Base-by-base conservation (phyloP, 1,140 invertebrate genomes). In the Pinna nobilis region DNA sequence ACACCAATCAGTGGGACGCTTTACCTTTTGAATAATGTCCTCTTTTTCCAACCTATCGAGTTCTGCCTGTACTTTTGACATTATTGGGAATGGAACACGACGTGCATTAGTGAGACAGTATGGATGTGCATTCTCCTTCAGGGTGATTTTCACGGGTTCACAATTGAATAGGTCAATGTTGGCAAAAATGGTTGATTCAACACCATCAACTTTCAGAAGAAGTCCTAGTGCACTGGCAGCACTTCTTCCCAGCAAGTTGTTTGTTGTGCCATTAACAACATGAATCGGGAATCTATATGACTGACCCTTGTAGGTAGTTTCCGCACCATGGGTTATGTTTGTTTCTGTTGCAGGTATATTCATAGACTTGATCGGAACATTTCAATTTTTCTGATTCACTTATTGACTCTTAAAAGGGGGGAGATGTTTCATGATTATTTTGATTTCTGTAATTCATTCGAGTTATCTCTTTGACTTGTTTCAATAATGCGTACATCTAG, bases 31-130 rank as follows among this genome's bases (percentile, higher is more conserved):
- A 37, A 81, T 82, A 18, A 84, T 60, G 7, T 63, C 73, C 25
- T 63, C 28, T 37, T 76, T 76, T 41, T 75, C 74, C 70, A 86
- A 77, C 37, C 50, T 50, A 0, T 39, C 67, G 5, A 66, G 61
- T 32, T 79, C 79, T 1, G 66, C 51, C 23, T 85, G 80, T 3
- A 87, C 79, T 67, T 80, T 72, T 13, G 76, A 50, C 25, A 79
- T 32, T 25, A 84, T 66, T 44, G 80, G 76, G 39, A 85, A 64
- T 55, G 70, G 32, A 15, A 74, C 59, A 39, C 75, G 53, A 5
- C 65, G 18, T 35, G 64, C 28, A 2, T 44, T 35, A 13, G 28
- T 51, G 20, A 72, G 30, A 30, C 53, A 61, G 35, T 72, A 69
- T 0, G 77, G 66, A 4, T 50, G 3, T 0, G 53, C 69, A 35